Evolutionary conservation across 2,113 vertebrate genomes (phyloP).

Genomic region (Leuciscus idus): DNA sequence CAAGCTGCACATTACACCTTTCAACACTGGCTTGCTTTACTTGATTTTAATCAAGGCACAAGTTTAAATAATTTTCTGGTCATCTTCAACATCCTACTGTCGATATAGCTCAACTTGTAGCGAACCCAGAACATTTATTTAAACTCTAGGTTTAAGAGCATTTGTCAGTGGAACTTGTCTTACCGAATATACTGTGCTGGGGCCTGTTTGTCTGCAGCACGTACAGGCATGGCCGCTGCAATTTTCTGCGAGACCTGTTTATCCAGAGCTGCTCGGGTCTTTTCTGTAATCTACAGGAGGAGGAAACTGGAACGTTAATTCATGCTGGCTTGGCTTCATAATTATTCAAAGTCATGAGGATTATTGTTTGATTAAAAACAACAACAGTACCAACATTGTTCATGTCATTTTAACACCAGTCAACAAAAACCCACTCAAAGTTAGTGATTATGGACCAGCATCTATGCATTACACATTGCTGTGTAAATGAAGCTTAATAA

Average conservation of each 20-base stretch:
- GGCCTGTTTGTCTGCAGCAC: conserved; percentile 96
- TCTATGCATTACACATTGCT: not conserved
- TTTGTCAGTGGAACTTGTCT: not conserved
- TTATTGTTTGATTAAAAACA: not conserved
- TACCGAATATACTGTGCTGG: conserved; percentile 98
- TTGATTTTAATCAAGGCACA: not conserved
- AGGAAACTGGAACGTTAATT: conserved; percentile 23
- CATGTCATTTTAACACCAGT: not conserved
- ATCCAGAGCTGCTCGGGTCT: conserved; percentile 90
- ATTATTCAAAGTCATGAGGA: not conserved
- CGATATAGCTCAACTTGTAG: not conserved
- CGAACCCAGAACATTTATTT: not conserved
- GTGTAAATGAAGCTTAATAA: not conserved
- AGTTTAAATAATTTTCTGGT: not conserved
- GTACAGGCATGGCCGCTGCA: conserved; percentile 97
- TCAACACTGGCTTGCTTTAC: not conserved
- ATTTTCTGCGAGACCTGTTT: conserved; percentile 98
- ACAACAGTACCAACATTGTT: not conserved
- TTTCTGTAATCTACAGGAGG: conserved; percentile 90
- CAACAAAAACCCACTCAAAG: not conserved
- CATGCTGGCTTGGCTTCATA: not conserved
- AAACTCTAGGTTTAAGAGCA: not conserved
- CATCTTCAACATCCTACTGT: not conserved
- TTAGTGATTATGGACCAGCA: not conserved
- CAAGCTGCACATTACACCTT: not conserved